phyloP scores from a whole-genome alignment of 2,113 vertebrate species.

The Seriola quinqueradiata region DNA sequence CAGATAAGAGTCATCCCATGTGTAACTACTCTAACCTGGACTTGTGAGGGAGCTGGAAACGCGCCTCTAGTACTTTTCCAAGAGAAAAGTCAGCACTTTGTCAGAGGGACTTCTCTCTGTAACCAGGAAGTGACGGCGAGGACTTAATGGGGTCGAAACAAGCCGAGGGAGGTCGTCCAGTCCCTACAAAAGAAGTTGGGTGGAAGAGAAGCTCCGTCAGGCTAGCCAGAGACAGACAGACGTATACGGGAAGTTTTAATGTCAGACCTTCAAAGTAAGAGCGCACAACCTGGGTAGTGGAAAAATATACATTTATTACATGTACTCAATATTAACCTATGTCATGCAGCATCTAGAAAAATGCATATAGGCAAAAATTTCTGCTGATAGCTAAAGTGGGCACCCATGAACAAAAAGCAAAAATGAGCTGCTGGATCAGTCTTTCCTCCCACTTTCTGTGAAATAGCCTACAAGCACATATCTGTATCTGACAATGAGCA shows the following conservation, averaged over 20 bases:
- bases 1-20: neutral
- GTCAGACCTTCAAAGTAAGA: constrained; percentile 44
- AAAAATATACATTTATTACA: neutral
- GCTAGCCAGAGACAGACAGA: neutral
- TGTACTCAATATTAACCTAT: too few species aligned
- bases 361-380: neutral
- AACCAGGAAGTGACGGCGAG: constrained; percentile 82
- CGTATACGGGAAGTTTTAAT: neutral
- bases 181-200: constrained; percentile 68
- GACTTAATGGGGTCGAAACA: constrained; percentile 74
- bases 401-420: neutral
- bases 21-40: neutral
- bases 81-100: constrained; percentile 55
- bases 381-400: neutral
- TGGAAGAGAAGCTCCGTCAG: constrained; percentile 37
- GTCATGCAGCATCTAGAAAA: neutral
- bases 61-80: constrained; percentile 42
- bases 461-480: too few species aligned
- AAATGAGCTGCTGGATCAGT: too few species aligned
- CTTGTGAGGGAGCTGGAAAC: neutral
- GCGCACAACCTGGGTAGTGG: too few species aligned
- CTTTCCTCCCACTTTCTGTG: too few species aligned
- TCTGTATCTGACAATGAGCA: too few species aligned
- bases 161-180: constrained; percentile 77
- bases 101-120: constrained; percentile 48